These are phyloP conservation scores for Propithecus deckenii DNA, from an alignment of 2,797 vertebrate genomes.

Conservation along the genomic window DNA sequence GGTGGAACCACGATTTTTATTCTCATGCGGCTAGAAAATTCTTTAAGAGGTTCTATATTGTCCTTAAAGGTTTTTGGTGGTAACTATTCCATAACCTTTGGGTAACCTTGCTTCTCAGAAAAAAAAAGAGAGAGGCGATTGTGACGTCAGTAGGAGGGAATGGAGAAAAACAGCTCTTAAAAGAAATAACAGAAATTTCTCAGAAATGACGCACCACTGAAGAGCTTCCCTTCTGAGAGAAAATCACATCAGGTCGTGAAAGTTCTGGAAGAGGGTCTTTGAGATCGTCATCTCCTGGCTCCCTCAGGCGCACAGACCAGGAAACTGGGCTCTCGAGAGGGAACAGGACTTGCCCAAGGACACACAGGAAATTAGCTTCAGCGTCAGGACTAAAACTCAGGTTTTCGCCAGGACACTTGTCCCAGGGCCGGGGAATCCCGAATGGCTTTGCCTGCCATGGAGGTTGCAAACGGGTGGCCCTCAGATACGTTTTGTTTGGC, in stretches of 20 bases:
- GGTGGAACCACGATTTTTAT: background rate
- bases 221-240: background rate
- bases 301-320: background rate
- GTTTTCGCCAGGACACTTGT: background rate
- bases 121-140: background rate
- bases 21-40: background rate
- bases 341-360: background rate
- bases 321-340: background rate
- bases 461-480: background rate
- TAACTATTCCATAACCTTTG: background rate
- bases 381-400: background rate
- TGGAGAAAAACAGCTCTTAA: background rate
- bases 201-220: background rate
- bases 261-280: background rate
- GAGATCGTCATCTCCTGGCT: background rate
- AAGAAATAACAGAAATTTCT: background rate
- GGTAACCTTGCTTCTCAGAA: background rate
- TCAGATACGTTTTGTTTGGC: background rate
- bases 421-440: rapidly evolving
- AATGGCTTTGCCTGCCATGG: background rate
- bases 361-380: rapidly evolving
- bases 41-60: background rate
- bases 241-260: background rate
- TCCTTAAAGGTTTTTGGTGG: background rate
- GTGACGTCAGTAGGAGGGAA: background rate